Base-by-base conservation (phyloP, 2,888 invertebrate genomes). In the Exocentrus adspersus region DNA sequence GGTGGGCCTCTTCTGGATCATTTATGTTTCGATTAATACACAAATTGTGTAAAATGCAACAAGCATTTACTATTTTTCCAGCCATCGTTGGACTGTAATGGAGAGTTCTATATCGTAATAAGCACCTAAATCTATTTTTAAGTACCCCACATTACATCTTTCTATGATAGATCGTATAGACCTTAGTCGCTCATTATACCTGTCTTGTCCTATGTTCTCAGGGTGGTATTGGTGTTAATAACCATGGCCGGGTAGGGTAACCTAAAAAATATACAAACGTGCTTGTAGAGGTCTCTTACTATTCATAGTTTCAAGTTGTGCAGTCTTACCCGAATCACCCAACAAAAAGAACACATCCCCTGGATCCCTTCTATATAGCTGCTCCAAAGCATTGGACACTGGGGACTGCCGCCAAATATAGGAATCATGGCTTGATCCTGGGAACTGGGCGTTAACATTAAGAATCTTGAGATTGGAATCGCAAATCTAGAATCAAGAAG, bases 341-440 rank as follows among this genome's bases (percentile, higher is more conserved):
- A 46, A 20, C 2, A 46, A 12, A 21, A 52, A 52, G 4, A 16
- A 32, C 6, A n/a, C 19, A 41, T 52, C 32, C n/a, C 32, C 41
- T 20, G 19, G 32, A 17, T 41, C 19, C 12, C 16, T 12, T 16
- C 53, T 32, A 37, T 53, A 12, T n/a, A n/a, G n/a, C n/a, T n/a
- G n/a, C n/a, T n/a, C n/a, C n/a, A n/a, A n/a, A n/a, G n/a, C n/a
- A n/a, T n/a, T n/a, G n/a, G 16, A 53, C 28, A 56, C 56, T 21
- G 2, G 5, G 3, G 56, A 56, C 20, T 56, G 21, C 1, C 43
- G 9, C 64, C 64, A 62, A 50, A 63, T 54, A 48, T 59, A 24
- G 17, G 37, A 21, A 53, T 59, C 63, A 48, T 65, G 57, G 2
- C 48, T 58, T 20, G 58, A 58, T 30, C 65, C 65, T 12, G 65